phyloP scores from a whole-genome alignment of 2,797 vertebrate genomes.

The Epinephelus awoara region DNA sequence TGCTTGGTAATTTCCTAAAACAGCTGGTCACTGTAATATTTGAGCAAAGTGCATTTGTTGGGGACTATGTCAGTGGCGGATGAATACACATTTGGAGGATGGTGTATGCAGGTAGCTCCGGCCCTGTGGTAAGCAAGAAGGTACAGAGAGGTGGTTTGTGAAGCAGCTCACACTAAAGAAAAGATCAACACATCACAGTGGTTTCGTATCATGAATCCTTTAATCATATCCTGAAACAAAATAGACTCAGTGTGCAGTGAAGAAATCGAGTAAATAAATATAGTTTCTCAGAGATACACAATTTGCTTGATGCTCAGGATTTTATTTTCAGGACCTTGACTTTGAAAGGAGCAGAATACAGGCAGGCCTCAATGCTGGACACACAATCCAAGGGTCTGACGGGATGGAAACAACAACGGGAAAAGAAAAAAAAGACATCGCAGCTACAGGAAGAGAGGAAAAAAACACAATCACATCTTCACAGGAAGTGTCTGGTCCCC shows the following conservation, averaged over 20 bases:
- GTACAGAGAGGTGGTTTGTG: background rate
- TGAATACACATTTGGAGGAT: background rate
- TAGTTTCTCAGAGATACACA: constrained; percentile 66
- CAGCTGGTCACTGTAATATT: too few species aligned
- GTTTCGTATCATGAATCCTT: constrained; percentile 73
- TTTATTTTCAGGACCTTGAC: constrained; percentile 67
- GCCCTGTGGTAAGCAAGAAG: background rate
- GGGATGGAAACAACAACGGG: constrained; percentile 33
- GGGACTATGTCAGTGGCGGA: too few species aligned
- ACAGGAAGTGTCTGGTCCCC: constrained; percentile 68
- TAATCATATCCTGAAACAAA: constrained; percentile 71
- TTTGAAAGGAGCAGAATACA: constrained; percentile 46
- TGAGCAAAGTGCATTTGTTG: too few species aligned
- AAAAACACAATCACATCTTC: constrained; percentile 82
- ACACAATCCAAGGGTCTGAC: constrained; percentile 36
- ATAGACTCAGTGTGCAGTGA: constrained; percentile 57
- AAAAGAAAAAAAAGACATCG: constrained; percentile 21
- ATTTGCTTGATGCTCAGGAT: constrained; percentile 61
- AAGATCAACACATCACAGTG: constrained; percentile 25
- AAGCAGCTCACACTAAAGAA: background rate
- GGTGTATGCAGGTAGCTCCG: background rate
- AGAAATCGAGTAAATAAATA: constrained; percentile 72
- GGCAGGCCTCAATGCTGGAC: constrained; percentile 44
- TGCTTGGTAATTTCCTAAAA: too few species aligned
- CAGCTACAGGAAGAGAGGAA: constrained; percentile 62